Evolutionary conservation across 2,888 invertebrate genomes (phyloP), one percentile per base, ranked within the genome.

Genomic region (Chymomyza procnemis): DNA sequence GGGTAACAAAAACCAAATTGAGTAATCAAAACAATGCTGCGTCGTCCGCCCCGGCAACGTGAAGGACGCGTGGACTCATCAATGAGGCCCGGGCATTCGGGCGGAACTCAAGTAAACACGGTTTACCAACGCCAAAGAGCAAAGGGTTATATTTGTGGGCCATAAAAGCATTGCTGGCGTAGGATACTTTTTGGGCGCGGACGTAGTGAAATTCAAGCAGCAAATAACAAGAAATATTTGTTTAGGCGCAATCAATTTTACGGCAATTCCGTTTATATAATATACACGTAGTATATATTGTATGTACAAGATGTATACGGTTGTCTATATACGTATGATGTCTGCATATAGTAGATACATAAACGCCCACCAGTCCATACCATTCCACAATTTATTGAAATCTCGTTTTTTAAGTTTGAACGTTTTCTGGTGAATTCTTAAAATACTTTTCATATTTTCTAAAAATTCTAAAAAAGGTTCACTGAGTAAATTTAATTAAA

Each of bases 171-270:
- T 41, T 41, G 34, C 34, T 5, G 1, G 34, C 12, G 12, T 14
- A 41, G 34, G 9, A 41, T 41, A 41, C 34, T 41, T 41, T 41
- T n/a, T 41, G 12, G 34, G 34, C 34, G 34, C 34, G 34, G 34
- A 12, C 34, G 34, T 41, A 41, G 34, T 41, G 34, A 41, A 41
- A 41, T 41, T 41, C 34, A 8, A 26, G 21, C 60, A 64, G 54
- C 64, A 60, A 61, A 66, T 68, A 62, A 75, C 67, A 71, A 58
- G 73, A 85, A 71, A 79, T 85, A 80, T 85, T 87, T 85, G 77
- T 80, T 81, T 82, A 75, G 76, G 76, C 76, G 69, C 82, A 87
- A 87, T 87, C 85, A 86, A 86, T 86, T 87, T 87, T 78, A 86
- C 76, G 78, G 79, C 86, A 76, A 75, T 74, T 70, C 78, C 67